Evolutionary conservation across 1,140 invertebrate genomes (phyloP), one percentile per base, ranked within the genome.

Genomic region (Zaprionus kolodkinae): DNA sequence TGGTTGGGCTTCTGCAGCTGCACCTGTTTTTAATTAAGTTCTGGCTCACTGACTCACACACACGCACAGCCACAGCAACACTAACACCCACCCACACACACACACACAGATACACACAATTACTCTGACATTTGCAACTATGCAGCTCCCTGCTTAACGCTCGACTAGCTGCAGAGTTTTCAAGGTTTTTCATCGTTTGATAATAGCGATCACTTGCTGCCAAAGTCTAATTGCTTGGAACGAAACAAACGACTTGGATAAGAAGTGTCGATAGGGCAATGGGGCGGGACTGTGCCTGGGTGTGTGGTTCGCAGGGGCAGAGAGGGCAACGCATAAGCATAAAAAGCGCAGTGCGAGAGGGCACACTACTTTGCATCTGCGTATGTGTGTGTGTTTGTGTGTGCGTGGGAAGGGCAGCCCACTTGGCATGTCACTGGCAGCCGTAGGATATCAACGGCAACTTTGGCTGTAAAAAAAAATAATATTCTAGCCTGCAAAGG

Each of bases 221-320:
- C 85, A 85, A 84, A 89, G 78, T 89, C 85, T 89, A 89, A 89
- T 89, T 89, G 85, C 85, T 81, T 76, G 85, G 85, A 89, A 89
- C 81, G 78, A 90, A 89, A 86, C 81, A 89, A 89, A 90, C 86
- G 76, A 89, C 86, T 88, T 85, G 85, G 85, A 89, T 81, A 88
- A 88, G 75, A 83, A 72, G 59, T 75, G 81, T 52, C 64, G 73
- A 27, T 50, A 57, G 10, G 55, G 54, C 27, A 45, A n/a, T 33
- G 36, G 12, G 43, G 27, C 15, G 10, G 33, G 12, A 21, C 13
- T 13, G 3, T 27, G 17, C 21, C 21, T 2, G 57, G 15, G 21
- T n/a, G 21, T n/a, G 10, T 25, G 6, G 9, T 6, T 15, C 9
- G 7, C 15, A 40, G 13, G 11, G 30, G 35, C 11, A 17, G n/a